A percentile compares a stretch with the other conserved stretches of the same genome.
Evolutionary conservation across 2,888 invertebrate species (phyloP).

Genomic region (Drosophila histrio): DNA sequence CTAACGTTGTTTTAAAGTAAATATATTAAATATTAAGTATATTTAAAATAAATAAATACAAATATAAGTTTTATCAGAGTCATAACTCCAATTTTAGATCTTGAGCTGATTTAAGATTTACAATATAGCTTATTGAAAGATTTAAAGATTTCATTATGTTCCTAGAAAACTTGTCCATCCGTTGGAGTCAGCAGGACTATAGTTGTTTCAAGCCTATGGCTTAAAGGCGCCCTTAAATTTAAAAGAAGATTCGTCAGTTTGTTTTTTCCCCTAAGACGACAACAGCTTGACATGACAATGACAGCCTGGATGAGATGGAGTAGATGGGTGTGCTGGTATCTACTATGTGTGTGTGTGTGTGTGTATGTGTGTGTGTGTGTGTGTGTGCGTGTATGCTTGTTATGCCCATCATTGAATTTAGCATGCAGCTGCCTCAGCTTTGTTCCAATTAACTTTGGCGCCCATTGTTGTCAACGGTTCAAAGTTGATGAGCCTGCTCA

Average conservation of each 20-base stretch:
- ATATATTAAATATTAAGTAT: too few species aligned
- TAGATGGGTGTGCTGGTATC: neutral
- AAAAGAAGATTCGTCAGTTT: conserved; percentile 9
- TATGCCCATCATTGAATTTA: conserved; percentile 16
- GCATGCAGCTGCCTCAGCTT: conserved; percentile 38
- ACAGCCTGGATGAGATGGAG: conserved; percentile 8
- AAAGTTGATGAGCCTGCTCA: conserved; percentile 26
- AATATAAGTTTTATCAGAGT: neutral
- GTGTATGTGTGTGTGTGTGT: neutral
- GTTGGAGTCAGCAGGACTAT: neutral
- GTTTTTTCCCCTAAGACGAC: conserved; percentile 10
- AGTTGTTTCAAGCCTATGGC: neutral
- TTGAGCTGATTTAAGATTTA: neutral
- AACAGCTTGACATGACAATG: conserved; percentile 36
- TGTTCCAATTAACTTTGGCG: conserved; percentile 61
- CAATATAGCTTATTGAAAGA: neutral
- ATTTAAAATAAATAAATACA: too few species aligned
- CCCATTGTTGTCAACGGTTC: conserved; percentile 51
- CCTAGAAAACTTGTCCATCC: neutral
- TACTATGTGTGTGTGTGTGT: neutral
- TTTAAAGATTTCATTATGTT: neutral
- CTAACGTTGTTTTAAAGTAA: too few species aligned
- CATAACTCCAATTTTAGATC: neutral
- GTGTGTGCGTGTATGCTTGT: neutral
- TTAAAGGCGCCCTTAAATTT: neutral